A percentile compares a stretch with the other conserved stretches of the same genome.
These are phyloP conservation scores for Pteronura brasiliensis DNA, from an alignment of 2,113 vertebrate genomes.

Conservation along the genomic window DNA sequence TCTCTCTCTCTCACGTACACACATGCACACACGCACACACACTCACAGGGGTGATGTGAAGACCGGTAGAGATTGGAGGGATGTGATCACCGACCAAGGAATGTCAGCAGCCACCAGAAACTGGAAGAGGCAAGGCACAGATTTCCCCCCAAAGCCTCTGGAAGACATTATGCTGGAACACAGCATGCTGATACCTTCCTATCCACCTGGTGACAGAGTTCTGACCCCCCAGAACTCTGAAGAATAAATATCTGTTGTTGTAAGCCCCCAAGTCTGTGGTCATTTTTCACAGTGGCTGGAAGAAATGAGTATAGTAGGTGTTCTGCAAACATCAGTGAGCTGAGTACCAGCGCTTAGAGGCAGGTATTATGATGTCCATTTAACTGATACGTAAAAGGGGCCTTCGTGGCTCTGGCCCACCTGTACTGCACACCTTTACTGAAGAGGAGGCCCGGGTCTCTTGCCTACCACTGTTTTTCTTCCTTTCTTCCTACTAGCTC, in stretches of 20 bases:
- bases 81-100: neutral
- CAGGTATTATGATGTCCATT: neutral
- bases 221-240: neutral
- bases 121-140: neutral
- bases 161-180: neutral
- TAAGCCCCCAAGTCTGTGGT: neutral
- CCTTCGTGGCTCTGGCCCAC: neutral
- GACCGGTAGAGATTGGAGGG: neutral
- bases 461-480: neutral
- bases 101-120: neutral
- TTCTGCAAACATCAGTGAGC: neutral
- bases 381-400: neutral
- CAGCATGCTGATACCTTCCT: neutral
- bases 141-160: neutral
- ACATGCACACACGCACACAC: neutral
- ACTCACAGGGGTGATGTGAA: neutral
- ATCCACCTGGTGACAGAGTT: neutral
- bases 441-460: neutral
- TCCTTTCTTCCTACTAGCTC: neutral
- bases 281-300: neutral
- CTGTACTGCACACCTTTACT: neutral
- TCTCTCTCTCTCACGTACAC: no score
- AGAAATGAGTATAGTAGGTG: neutral
- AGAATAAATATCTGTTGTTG: neutral
- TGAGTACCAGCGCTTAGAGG: neutral